phyloP scores from a whole-genome alignment of 1,140 invertebrate genomes.

The Ladona fulva region DNA sequence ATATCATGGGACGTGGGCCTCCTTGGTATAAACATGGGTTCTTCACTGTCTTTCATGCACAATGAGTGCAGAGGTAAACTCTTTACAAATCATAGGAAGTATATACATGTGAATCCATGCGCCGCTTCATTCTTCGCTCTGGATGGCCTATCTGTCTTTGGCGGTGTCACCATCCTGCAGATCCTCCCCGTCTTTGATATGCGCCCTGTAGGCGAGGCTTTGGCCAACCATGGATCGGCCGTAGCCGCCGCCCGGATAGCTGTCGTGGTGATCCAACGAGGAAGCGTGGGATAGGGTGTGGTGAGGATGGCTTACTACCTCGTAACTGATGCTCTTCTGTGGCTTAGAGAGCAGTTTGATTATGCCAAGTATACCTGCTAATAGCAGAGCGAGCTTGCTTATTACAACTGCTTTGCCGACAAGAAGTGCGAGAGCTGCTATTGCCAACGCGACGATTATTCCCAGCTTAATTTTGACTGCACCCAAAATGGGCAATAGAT shows the following conservation, averaged over 20 bases:
- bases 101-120: no score
- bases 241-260: slow-evolving; percentile 34
- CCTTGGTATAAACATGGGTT: no score
- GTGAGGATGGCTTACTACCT: slow-evolving; percentile 58
- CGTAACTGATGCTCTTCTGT: slow-evolving; percentile 63
- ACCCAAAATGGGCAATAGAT: slow-evolving; percentile 62
- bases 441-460: slow-evolving; percentile 63
- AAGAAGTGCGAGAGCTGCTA: slow-evolving; percentile 68
- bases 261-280: slow-evolving; percentile 43
- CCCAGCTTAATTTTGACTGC: slow-evolving; percentile 68
- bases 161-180: not conserved
- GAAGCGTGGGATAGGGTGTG: slow-evolving; percentile 41
- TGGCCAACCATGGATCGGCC: slow-evolving; percentile 42
- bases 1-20: no score
- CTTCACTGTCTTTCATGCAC: no score
- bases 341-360: slow-evolving; percentile 65
- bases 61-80: no score
- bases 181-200: slow-evolving; percentile 32
- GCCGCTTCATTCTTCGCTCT: no score
- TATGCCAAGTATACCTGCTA: slow-evolving; percentile 67
- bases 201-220: slow-evolving; percentile 53
- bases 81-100: no score
- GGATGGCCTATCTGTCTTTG: no score
- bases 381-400: slow-evolving; percentile 67
- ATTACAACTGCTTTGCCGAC: slow-evolving; percentile 74